phyloP scores from a whole-genome alignment of 2,797 vertebrate genomes.

The Lithobates sylvaticus region DNA sequence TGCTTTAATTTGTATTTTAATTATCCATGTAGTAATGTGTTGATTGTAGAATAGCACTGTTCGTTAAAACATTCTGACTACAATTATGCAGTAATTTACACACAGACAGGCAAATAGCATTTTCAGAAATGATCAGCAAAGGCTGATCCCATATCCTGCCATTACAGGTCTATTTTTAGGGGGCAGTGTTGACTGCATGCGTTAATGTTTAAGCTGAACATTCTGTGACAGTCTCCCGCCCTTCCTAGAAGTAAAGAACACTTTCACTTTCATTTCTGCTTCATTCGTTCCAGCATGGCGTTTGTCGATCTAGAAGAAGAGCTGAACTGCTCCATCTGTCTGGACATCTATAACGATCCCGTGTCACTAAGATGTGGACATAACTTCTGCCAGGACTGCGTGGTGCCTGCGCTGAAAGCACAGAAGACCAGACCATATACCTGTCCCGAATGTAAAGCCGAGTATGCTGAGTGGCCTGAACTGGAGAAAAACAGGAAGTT shows the following conservation, averaged over 20 bases:
- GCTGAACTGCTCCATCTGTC: constrained; percentile 23
- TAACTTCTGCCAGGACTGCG: constrained; percentile 66
- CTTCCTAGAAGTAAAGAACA: background rate
- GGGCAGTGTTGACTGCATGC: background rate
- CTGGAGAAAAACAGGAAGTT: constrained; percentile 9
- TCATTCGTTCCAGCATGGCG: background rate
- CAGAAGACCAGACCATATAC: background rate
- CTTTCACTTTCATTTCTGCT: background rate
- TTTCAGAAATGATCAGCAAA: too few relatives aligned
- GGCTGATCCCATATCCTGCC: too few relatives aligned
- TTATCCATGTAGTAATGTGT: too few relatives aligned
- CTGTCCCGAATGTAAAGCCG: constrained; percentile 13
- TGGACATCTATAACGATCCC: constrained; percentile 1
- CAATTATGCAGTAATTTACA: too few relatives aligned
- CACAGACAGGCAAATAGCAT: too few relatives aligned
- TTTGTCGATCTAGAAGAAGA: background rate
- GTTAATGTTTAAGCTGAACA: background rate
- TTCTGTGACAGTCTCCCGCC: background rate
- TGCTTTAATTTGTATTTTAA: too few relatives aligned
- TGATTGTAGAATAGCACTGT: too few relatives aligned
- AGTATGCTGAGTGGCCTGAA: background rate
- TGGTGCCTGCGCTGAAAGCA: constrained; percentile 46
- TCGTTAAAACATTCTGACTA: too few relatives aligned
- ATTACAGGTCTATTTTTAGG: too few relatives aligned
- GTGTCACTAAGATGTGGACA: constrained; percentile 10